Base-by-base conservation (phyloP, 37 sponge, comb jelly and placozoan genomes). In the Cliona cf. orientalis region DNA sequence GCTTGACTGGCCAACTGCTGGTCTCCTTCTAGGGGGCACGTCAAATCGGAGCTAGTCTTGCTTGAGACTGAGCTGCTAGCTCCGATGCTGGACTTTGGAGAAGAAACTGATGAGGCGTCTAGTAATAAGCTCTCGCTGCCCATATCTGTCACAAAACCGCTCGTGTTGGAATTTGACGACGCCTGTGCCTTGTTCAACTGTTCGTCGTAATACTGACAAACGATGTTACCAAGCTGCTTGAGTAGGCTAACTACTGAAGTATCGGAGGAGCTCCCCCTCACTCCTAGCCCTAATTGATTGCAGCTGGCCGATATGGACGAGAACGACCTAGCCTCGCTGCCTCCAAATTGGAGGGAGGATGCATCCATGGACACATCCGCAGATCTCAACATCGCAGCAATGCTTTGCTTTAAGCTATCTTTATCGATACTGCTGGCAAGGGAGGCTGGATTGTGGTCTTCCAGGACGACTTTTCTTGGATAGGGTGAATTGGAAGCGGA, bases 121-220 rank as follows among this genome's bases (percentile, higher is more conserved):
- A 35, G n/a, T n/a, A n/a, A n/a, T n/a, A n/a, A 0, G 33, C 25
- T 79, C 4, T 79, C 79, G 19, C 79, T 34, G 35, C 46, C 43
- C 2, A 45, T 67, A n/a, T 11, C 25, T n/a, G 73, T 34, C 2
- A 5, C 46, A 26, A 9, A 32, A 19, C 14, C 40, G 5, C 23
- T 44, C 32, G 14, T 29, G 53, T 19, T 66, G 0, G 45, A 25
- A 75, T 56, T 75, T 33, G 35, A 7, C 25, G 46, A 53, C 5
- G 53, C 45, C 22, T 65, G 33, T 17, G 46, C 56, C 49, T 82
- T 82, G 19, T 35, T 17, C 35, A 64, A 6, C 74, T 82, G 83
- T 19, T 73, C 83, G 25, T 39, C 34, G 65, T 82, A 49, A 34
- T 82, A 82, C 12, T 35, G 29, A 1, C 63, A 31, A 33, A 82